These are phyloP conservation scores for Pyrgilauda ruficollis DNA, from an alignment of 2,113 vertebrate species.

Conservation along the genomic window DNA sequence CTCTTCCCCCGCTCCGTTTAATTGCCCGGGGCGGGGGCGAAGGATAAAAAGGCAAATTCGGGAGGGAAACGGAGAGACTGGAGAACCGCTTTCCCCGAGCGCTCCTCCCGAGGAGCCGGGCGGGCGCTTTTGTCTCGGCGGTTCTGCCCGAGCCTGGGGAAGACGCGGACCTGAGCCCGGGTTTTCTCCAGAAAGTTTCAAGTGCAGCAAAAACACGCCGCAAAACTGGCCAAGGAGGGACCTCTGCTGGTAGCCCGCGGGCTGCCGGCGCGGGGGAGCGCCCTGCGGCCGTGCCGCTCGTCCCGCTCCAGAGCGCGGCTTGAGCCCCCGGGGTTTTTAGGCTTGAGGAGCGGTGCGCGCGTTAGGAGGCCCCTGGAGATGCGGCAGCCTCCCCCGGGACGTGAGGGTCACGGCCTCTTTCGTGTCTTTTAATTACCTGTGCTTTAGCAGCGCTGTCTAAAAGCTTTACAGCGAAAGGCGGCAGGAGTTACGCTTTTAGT, in stretches of 20 bases:
- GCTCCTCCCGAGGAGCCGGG: background rate
- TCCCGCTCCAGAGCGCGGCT: background rate
- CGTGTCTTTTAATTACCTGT: background rate
- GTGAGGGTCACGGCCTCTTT: background rate
- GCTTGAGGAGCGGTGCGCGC: background rate
- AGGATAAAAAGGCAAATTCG: background rate
- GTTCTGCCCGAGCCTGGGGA: background rate
- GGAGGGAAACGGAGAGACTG: background rate
- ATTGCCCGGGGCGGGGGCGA: background rate
- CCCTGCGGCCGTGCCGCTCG: background rate
- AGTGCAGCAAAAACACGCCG: background rate
- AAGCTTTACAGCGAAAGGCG: background rate
- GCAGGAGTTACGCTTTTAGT: accelerated
- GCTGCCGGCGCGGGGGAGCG: background rate
- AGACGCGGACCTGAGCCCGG: background rate
- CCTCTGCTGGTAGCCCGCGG: background rate
- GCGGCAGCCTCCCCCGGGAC: background rate
- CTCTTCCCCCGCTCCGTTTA: background rate
- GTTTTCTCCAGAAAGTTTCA: background rate
- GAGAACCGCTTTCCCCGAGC: background rate
- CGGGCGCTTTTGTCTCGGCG: background rate
- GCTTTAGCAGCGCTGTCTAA: background rate
- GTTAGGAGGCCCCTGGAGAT: background rate
- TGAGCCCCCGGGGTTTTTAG: background rate
- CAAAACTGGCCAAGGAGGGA: background rate